These are phyloP conservation scores for Diachasma alloeum DNA, from an alignment of 1,140 invertebrate species.

Conservation along the genomic window DNA sequence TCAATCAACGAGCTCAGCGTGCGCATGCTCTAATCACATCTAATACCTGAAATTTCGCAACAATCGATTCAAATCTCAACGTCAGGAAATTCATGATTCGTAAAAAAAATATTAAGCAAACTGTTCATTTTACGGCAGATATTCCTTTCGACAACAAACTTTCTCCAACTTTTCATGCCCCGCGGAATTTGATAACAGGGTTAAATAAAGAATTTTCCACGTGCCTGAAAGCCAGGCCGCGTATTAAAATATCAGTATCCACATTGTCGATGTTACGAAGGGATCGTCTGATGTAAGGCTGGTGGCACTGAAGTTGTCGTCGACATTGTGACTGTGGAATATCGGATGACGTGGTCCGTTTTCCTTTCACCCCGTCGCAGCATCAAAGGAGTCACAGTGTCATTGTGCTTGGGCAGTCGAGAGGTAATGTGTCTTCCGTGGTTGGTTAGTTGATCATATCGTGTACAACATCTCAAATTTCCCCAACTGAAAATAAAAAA, in stretches of 20 bases:
- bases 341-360: slow-evolving; percentile 35
- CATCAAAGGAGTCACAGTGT: slow-evolving; percentile 38
- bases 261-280: neutral
- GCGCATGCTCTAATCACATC: too few relatives aligned
- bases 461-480: too few relatives aligned
- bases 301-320: neutral
- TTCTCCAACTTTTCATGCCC: too few relatives aligned
- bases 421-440: slow-evolving; percentile 10
- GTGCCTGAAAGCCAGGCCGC: neutral
- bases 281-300: neutral
- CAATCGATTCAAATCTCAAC: too few relatives aligned
- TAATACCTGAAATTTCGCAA: too few relatives aligned
- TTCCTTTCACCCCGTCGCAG: slow-evolving; percentile 31
- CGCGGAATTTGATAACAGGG: neutral
- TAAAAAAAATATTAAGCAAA: too few relatives aligned
- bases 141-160: too few relatives aligned
- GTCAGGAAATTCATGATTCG: too few relatives aligned
- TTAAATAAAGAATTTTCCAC: slow-evolving; percentile 30
- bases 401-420: slow-evolving; percentile 24
- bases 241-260: slow-evolving; percentile 30
- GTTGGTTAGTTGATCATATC: slow-evolving; percentile 22
- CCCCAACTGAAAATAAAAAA: too few relatives aligned
- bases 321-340: slow-evolving; percentile 24
- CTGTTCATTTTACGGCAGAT: too few relatives aligned
- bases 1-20: too few relatives aligned